A percentile compares a stretch with the other conserved stretches of the same genome.
Evolutionary conservation across 2,113 vertebrate species (phyloP).

Genomic region (Polypterus senegalus): DNA sequence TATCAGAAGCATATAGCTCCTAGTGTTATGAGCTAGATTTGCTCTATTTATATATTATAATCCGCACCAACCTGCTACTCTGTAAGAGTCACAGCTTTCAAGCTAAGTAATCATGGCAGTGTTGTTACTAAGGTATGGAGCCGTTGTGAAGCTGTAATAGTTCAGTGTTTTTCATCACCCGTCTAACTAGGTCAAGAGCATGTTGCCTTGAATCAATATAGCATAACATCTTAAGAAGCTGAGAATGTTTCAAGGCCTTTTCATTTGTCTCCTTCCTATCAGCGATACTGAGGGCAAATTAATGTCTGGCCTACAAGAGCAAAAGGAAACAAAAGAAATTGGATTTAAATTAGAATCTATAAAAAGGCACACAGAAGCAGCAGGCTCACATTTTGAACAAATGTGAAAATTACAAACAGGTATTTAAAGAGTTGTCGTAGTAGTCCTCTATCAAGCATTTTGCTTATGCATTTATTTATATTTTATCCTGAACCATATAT

Average conservation of each 20-base stretch:
- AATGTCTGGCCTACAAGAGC: background rate
- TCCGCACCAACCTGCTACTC: conserved; percentile 12
- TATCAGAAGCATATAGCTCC: conserved; percentile 34
- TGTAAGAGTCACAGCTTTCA: conserved; percentile 1
- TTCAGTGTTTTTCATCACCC: conserved; percentile 17
- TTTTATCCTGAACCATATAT: too few species aligned
- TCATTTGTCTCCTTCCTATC: conserved; percentile 7
- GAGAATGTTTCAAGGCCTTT: conserved; percentile 1
- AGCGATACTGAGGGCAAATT: background rate
- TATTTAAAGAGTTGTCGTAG: too few species aligned
- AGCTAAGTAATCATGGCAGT: background rate
- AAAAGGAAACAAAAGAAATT: background rate
- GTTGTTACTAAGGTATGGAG: conserved; percentile 6
- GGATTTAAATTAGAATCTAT: background rate
- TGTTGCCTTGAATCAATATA: conserved; percentile 4
- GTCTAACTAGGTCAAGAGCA: conserved; percentile 10
- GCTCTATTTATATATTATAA: conserved; percentile 12
- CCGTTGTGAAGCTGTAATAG: conserved; percentile 29
- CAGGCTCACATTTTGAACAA: background rate
- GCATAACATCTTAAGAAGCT: conserved; percentile 8
- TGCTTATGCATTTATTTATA: too few species aligned
- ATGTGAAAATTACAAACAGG: background rate
- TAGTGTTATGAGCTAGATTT: conserved; percentile 32
- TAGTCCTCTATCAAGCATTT: too few species aligned
- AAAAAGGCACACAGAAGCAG: background rate